phyloP scores from a whole-genome alignment of 1,140 invertebrate species.

The Euwallacea fornicatus region DNA sequence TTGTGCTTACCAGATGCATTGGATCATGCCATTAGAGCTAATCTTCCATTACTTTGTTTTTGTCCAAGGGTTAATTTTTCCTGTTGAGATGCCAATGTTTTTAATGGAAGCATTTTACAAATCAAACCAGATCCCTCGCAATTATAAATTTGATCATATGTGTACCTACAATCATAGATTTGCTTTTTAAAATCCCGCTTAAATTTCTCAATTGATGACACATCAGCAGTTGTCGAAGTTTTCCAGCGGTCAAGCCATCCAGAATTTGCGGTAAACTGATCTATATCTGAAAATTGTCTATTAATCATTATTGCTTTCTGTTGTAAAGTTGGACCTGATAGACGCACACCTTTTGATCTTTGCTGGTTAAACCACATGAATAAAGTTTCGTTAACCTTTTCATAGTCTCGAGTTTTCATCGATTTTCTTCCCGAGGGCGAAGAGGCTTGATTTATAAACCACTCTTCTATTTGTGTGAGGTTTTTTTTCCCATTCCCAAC shows the following conservation, averaged over 20 bases:
- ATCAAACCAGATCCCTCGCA: constrained; percentile 53
- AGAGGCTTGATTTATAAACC: background rate
- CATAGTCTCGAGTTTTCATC: constrained; percentile 7
- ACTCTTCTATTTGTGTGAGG: background rate
- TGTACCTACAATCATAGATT: background rate
- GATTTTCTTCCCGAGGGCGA: constrained; percentile 5
- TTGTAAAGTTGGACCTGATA: constrained; percentile 20
- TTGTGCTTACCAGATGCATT: no score
- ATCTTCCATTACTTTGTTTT: constrained; percentile 50
- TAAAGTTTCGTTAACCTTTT: constrained; percentile 14
- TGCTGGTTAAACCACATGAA: constrained; percentile 22
- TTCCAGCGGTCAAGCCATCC: constrained; percentile 28
- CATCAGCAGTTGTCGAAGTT: constrained; percentile 18
- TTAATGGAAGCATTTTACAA: constrained; percentile 47
- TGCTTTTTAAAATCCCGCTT: background rate
- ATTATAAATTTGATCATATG: constrained; percentile 48
- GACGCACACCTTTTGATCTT: constrained; percentile 6
- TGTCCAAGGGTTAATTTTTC: constrained; percentile 48
- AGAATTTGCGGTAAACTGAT: constrained; percentile 26
- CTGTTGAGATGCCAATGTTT: constrained; percentile 46
- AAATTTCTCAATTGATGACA: background rate
- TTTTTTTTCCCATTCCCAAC: background rate
- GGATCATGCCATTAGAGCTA: constrained; percentile 51
- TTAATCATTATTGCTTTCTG: constrained; percentile 15
- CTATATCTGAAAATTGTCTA: constrained; percentile 9